Conservation (phyloP, 2,888 invertebrate genomes). For the Sipha maydis region DNA sequence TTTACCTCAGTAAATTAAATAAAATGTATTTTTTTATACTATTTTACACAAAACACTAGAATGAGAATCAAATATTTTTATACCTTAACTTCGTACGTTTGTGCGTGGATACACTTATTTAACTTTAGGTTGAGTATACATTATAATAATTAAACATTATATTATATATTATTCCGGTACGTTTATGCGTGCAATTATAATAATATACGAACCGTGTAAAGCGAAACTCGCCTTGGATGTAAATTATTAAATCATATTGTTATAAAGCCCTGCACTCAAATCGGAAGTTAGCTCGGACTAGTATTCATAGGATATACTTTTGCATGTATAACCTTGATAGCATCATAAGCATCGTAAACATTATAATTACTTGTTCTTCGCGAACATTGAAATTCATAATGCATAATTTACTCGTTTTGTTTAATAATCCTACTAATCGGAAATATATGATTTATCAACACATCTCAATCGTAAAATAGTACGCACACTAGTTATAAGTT, state of each 20-base stretch:
- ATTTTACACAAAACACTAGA: too few species aligned
- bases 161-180: too few species aligned
- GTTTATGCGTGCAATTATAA: too few species aligned
- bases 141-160: not conserved
- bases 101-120: not conserved
- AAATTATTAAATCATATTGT: not conserved
- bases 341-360: not conserved
- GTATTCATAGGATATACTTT: not conserved
- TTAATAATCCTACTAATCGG: too few species aligned
- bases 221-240: not conserved
- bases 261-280: not conserved
- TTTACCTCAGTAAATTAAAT: not conserved
- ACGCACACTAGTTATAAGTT: too few species aligned
- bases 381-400: not conserved
- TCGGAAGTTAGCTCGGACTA: not conserved
- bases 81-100: not conserved
- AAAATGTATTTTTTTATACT: too few species aligned
- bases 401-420: too few species aligned
- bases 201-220: not conserved
- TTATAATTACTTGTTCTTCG: not conserved
- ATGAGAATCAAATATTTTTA: too few species aligned
- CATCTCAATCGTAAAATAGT: too few species aligned
- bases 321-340: not conserved
- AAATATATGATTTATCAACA: too few species aligned
- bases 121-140: not conserved